Evolutionary conservation across 2,888 invertebrate species (phyloP).

Genomic region (Caenorhabditis parvicauda): DNA sequence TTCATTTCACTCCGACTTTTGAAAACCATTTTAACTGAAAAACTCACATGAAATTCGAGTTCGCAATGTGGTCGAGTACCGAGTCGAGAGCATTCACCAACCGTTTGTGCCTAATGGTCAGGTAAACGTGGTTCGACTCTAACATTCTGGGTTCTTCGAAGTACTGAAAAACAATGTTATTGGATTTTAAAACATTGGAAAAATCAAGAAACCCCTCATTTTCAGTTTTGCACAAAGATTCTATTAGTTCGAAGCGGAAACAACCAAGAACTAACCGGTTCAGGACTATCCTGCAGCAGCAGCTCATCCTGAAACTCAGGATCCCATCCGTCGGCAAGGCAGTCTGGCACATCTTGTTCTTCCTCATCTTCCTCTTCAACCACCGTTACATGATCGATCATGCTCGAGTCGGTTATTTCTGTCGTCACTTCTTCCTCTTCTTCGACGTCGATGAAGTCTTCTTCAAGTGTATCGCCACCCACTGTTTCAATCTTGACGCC

Average conservation of each 20-base stretch:
- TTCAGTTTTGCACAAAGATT: neutral
- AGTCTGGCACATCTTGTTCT: slow-evolving; percentile 12
- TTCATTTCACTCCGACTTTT: too few species aligned
- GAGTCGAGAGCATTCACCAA: slow-evolving; percentile 25
- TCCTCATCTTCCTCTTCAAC: slow-evolving; percentile 4
- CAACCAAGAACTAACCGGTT: slow-evolving; percentile 11
- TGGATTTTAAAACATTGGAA: too few species aligned
- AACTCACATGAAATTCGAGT: slow-evolving; percentile 39
- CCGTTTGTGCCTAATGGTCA: slow-evolving; percentile 39
- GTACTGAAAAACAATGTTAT: slow-evolving; percentile 15
- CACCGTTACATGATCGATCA: neutral
- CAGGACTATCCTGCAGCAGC: slow-evolving; percentile 26
- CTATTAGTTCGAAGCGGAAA: neutral
- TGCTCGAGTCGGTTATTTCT: too few species aligned
- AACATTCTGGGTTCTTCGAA: slow-evolving; percentile 28
- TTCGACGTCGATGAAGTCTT: neutral
- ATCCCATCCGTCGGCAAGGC: slow-evolving; percentile 34
- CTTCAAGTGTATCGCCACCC: too few species aligned
- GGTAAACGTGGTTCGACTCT: slow-evolving; percentile 34
- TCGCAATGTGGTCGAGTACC: slow-evolving; percentile 37
- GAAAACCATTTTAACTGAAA: too few species aligned
- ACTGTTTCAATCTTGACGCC: too few species aligned
- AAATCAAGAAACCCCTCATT: neutral
- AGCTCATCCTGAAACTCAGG: slow-evolving; percentile 38
- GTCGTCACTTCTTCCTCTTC: neutral